These are phyloP conservation scores for Urophycis tenuis DNA, from an alignment of 2,797 vertebrate species.

Conservation along the genomic window DNA sequence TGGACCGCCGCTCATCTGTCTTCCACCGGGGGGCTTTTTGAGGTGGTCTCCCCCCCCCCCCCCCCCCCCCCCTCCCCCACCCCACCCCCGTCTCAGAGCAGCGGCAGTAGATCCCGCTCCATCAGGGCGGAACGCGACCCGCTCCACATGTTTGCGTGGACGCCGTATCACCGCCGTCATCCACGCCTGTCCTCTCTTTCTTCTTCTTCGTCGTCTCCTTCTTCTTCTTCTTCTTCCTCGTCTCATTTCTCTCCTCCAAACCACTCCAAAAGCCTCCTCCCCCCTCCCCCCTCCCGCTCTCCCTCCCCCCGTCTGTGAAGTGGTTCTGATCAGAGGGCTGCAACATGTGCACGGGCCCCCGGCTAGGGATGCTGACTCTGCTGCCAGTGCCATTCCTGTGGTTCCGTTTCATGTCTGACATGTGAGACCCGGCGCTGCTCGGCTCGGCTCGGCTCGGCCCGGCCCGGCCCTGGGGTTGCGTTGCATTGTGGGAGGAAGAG, in stretches of 20 bases:
- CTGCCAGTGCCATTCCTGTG: conserved; percentile 71
- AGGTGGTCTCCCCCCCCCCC: conserved; percentile 49
- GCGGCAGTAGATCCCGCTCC: conserved; percentile 60
- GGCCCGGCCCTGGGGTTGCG: too few relatives aligned
- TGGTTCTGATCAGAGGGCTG: conserved; percentile 64
- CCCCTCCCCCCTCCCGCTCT: conserved; percentile 38
- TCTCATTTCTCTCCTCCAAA: too few relatives aligned
- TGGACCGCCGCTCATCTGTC: conserved; percentile 40
- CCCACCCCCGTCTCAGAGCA: too few relatives aligned
- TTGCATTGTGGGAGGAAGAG: conserved; percentile 11
- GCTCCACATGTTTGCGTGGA: conserved; percentile 71
- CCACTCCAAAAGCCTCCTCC: conserved; percentile 44
- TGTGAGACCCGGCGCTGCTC: conserved; percentile 40
- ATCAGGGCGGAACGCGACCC: conserved; percentile 64
- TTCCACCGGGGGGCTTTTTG: conserved; percentile 41
- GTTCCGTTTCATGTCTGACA: conserved; percentile 69
- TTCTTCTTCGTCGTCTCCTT: too few relatives aligned
- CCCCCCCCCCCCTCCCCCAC: too few relatives aligned
- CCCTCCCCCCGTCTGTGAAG: conserved; percentile 65
- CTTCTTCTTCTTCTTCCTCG: too few relatives aligned
- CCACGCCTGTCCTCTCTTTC: neutral
- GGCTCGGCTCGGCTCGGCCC: too few relatives aligned
- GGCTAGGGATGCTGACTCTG: conserved; percentile 64
- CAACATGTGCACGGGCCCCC: conserved; percentile 50
- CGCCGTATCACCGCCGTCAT: conserved; percentile 37